A percentile compares a stretch with the other conserved stretches of the same genome.
phyloP scores from a whole-genome alignment of 2,888 invertebrate species.

The Bruchidius siliquastri region DNA sequence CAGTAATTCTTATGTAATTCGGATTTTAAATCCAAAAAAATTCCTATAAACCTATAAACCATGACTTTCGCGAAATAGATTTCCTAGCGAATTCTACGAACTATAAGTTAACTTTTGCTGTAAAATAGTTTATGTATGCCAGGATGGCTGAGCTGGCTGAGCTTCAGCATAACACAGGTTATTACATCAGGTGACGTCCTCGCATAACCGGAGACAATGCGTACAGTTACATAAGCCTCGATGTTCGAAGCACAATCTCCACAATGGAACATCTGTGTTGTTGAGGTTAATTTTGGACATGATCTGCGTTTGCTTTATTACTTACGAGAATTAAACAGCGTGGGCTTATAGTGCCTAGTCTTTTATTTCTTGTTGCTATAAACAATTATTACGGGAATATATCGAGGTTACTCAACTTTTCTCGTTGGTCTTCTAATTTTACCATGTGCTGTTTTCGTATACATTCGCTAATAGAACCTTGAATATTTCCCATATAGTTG shows the following conservation, averaged over 20 bases:
- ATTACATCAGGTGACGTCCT: neutral
- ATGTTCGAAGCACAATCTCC: too few species aligned
- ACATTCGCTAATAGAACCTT: neutral
- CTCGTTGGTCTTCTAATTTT: neutral
- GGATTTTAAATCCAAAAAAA: too few species aligned
- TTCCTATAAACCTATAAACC: too few species aligned
- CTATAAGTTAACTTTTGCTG: too few species aligned
- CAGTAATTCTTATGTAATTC: too few species aligned
- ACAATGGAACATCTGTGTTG: neutral
- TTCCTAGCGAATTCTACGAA: too few species aligned
- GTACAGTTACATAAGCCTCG: neutral
- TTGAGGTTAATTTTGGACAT: neutral
- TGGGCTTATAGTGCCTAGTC: neutral
- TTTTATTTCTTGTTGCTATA: neutral
- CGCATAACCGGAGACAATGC: neutral
- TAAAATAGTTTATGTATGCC: too few species aligned
- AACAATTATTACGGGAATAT: neutral
- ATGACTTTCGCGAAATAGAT: too few species aligned
- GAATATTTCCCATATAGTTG: neutral
- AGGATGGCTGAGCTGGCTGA: neutral
- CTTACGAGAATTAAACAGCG: neutral
- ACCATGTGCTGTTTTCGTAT: neutral
- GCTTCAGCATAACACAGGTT: neutral
- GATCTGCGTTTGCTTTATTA: neutral
- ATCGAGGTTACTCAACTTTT: neutral